A percentile compares a stretch with the other conserved stretches of the same genome.
These are phyloP conservation scores for Bolborhynchus lineola DNA, from an alignment of 2,113 vertebrate species.

Conservation along the genomic window DNA sequence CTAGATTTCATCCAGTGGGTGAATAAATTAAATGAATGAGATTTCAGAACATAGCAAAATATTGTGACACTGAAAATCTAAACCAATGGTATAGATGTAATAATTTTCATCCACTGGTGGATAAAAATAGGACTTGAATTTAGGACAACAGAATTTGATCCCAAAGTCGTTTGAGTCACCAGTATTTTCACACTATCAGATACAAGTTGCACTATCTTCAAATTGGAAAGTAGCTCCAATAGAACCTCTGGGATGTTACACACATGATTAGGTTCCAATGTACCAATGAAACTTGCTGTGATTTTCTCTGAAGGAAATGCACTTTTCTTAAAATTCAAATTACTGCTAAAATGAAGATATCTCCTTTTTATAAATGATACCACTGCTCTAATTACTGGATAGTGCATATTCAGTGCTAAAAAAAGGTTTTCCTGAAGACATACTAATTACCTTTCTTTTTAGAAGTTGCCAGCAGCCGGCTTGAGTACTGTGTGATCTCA, in stretches of 20 bases:
- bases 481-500: constrained; percentile 41
- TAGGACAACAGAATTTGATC: not conserved
- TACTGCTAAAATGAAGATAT: not conserved
- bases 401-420: not conserved
- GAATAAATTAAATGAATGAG: too few species aligned
- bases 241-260: not conserved
- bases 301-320: not conserved
- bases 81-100: not conserved
- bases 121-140: not conserved
- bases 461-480: constrained; percentile 41
- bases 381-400: not conserved
- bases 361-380: not conserved
- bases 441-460: constrained; percentile 65
- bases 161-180: not conserved
- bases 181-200: not conserved
- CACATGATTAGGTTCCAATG: not conserved
- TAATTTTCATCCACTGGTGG: not conserved
- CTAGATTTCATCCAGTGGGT: too few species aligned
- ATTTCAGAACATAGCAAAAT: not conserved
- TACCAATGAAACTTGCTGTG: not conserved
- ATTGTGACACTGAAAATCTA: not conserved
- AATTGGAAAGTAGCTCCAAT: not conserved
- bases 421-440: constrained; percentile 35
- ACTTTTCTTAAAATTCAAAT: not conserved
- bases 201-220: not conserved